A percentile compares a stretch with the other conserved stretches of the same genome.
Conservation (phyloP, 2,113 vertebrate species). For the Aptenodytes patagonicus region DNA sequence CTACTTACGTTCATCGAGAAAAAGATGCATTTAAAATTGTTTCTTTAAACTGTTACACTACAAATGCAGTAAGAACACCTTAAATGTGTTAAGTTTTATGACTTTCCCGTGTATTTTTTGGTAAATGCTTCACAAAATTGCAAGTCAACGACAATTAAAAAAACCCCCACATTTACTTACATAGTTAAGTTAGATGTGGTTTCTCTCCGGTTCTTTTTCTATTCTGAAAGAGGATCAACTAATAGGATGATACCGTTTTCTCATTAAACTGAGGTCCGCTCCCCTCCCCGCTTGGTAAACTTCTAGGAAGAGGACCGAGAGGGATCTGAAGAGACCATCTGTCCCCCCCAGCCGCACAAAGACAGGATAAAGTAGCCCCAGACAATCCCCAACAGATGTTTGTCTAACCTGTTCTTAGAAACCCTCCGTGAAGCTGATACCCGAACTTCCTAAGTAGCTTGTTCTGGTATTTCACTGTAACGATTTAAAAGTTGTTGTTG, state of each 20-base stretch:
- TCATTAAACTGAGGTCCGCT: background rate
- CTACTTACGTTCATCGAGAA: rapidly evolving
- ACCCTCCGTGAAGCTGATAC: background rate
- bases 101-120: background rate
- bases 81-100: background rate
- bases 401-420: constrained; percentile 58
- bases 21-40: background rate
- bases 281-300: background rate
- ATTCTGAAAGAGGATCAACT: background rate
- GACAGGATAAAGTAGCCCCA: constrained; percentile 40
- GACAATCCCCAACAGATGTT: constrained; percentile 58
- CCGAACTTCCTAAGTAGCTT: background rate
- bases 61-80: background rate
- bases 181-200: background rate
- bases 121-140: background rate
- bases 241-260: background rate
- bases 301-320: background rate
- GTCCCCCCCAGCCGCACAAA: background rate
- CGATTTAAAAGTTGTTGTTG: background rate
- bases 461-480: constrained; percentile 11
- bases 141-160: background rate
- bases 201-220: background rate
- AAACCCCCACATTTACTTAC: background rate
- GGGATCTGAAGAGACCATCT: constrained; percentile 42
- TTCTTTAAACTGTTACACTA: background rate